Conservation (phyloP, 2,888 invertebrate species). For the Zhengitettix transpicula region DNA sequence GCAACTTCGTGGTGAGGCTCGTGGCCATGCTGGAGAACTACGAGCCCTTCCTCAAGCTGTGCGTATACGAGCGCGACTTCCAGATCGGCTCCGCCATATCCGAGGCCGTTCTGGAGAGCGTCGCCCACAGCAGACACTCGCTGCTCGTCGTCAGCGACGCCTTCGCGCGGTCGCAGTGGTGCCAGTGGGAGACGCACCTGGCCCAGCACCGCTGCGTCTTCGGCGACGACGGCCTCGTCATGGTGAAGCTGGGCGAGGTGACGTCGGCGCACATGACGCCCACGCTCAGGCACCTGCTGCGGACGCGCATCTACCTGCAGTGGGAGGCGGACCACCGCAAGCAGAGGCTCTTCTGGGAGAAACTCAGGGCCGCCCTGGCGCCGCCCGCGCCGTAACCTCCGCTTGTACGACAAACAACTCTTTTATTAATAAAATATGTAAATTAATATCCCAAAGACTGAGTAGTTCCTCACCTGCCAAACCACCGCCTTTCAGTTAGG, state of each 20-base stretch:
- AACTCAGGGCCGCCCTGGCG: constrained; percentile 13
- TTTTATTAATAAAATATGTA: too few relatives aligned
- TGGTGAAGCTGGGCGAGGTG: constrained; percentile 43
- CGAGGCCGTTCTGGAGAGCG: constrained; percentile 45
- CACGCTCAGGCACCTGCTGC: constrained; percentile 41
- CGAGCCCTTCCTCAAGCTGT: constrained; percentile 41
- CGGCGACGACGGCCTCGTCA: constrained; percentile 36
- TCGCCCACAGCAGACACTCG: constrained; percentile 44
- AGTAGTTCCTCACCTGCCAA: too few relatives aligned
- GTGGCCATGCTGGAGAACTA: constrained; percentile 40
- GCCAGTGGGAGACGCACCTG: constrained; percentile 49
- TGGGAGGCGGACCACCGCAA: constrained; percentile 34
- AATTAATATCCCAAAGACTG: too few relatives aligned
- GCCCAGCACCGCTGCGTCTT: constrained; percentile 47
- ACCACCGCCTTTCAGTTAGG: too few relatives aligned
- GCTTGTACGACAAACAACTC: too few relatives aligned
- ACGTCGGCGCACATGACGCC: constrained; percentile 36
- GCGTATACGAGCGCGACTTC: constrained; percentile 53
- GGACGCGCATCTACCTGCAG: constrained; percentile 43
- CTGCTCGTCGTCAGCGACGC: constrained; percentile 46
- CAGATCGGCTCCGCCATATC: constrained; percentile 44
- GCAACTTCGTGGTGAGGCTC: constrained; percentile 41
- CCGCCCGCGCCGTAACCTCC: not conserved
- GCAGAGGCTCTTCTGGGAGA: constrained; percentile 20
- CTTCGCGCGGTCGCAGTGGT: constrained; percentile 57